Percentiles rank a stretch among this genome's conserved stretches.
Conservation (phyloP, 2,888 invertebrate species). For the Xestoiulus laeticollis region DNA sequence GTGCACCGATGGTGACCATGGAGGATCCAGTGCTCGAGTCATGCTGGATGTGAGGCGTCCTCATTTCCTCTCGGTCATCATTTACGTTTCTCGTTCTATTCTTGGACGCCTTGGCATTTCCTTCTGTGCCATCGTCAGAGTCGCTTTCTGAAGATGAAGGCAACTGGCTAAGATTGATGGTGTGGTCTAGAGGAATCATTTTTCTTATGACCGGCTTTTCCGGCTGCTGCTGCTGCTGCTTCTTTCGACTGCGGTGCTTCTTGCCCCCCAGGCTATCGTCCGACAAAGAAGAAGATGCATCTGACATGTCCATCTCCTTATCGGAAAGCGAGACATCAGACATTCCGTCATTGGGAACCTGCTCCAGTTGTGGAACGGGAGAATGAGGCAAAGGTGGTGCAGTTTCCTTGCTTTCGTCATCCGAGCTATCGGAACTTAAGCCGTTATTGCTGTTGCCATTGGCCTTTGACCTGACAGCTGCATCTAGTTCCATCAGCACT, state of each 20-base stretch:
- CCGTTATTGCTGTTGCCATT: not conserved
- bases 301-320: slow-evolving; percentile 39
- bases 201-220: slow-evolving; percentile 42
- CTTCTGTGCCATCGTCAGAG: not conserved
- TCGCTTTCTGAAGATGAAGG: slow-evolving; percentile 23
- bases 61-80: not conserved
- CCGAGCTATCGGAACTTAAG: not conserved
- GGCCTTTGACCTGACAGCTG: not conserved
- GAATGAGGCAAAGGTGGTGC: not conserved
- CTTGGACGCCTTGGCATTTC: not conserved
- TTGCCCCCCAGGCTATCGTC: slow-evolving; percentile 54
- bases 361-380: not conserved
- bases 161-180: not conserved
- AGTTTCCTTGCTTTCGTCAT: not conserved
- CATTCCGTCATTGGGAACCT: slow-evolving; percentile 17
- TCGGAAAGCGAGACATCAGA: slow-evolving; percentile 51
- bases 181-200: slow-evolving; percentile 22
- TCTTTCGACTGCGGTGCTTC: not conserved
- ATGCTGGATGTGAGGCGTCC: slow-evolving; percentile 42
- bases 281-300: slow-evolving; percentile 54
- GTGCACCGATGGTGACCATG: slow-evolving; percentile 48
- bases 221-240: not conserved
- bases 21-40: slow-evolving; percentile 50
- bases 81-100: not conserved
- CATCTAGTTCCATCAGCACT: not conserved